Evolutionary conservation across 2,113 vertebrate genomes (phyloP).

Genomic region (Otocyon megalotis): DNA sequence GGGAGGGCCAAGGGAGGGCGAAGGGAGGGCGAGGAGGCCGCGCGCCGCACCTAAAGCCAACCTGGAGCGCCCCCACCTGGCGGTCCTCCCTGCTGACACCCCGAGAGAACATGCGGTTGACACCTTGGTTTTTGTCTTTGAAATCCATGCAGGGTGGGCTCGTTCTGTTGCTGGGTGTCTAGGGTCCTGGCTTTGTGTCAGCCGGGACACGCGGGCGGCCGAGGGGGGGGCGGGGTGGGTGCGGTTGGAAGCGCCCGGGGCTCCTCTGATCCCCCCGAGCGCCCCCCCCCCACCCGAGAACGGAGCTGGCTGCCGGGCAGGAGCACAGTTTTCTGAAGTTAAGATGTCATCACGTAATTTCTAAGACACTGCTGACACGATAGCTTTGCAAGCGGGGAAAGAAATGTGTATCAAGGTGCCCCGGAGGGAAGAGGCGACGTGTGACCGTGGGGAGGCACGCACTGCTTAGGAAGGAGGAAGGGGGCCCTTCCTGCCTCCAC

Average conservation of each 20-base stretch:
- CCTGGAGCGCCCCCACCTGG: slow-evolving; percentile 34
- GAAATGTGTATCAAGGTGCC: background rate
- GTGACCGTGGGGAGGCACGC: background rate
- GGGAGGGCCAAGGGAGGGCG: background rate
- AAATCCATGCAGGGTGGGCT: background rate
- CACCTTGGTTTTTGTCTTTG: background rate
- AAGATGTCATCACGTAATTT: background rate
- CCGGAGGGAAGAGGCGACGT: background rate
- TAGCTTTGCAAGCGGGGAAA: background rate
- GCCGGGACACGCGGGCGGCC: accelerated
- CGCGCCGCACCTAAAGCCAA: accelerated
- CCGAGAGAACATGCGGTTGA: accelerated
- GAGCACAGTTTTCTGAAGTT: background rate
- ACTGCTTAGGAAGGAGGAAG: slow-evolving; percentile 62
- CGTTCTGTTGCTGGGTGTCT: background rate
- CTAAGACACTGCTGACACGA: background rate
- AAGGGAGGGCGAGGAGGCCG: background rate
- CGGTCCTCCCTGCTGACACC: background rate
- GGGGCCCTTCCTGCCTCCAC: background rate
- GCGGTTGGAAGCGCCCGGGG: background rate
- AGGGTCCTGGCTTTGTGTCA: background rate
- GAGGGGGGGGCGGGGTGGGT: background rate
- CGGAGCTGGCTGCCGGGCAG: background rate
- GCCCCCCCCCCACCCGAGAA: accelerated
- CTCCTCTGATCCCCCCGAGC: background rate